A percentile compares a stretch with the other conserved stretches of the same genome.
These are phyloP conservation scores for Thumatha senex DNA, from an alignment of 2,888 invertebrate genomes.

Conservation along the genomic window DNA sequence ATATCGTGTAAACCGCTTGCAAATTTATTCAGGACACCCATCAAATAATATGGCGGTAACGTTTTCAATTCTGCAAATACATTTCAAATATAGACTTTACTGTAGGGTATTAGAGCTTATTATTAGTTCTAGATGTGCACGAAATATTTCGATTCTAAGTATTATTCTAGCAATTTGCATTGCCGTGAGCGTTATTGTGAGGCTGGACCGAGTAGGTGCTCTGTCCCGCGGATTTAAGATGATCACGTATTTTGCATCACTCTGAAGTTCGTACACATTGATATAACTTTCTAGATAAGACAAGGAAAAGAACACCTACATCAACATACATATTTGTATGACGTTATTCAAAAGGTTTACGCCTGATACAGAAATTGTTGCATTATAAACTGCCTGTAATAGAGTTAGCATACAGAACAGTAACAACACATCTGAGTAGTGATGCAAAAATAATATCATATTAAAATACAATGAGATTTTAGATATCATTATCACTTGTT, in stretches of 20 bases:
- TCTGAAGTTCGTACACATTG: too few relatives aligned
- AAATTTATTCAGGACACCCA: conserved; percentile 76
- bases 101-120: conserved; percentile 33
- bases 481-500: too few relatives aligned
- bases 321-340: too few relatives aligned
- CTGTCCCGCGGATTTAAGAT: conserved; percentile 41
- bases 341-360: too few relatives aligned
- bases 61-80: conserved; percentile 42
- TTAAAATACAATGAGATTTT: too few relatives aligned
- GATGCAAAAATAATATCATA: too few relatives aligned
- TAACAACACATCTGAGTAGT: too few relatives aligned
- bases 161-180: conserved; percentile 68
- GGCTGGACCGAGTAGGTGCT: conserved; percentile 34
- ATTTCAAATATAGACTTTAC: conserved; percentile 36
- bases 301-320: too few relatives aligned
- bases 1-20: conserved; percentile 68
- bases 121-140: conserved; percentile 22
- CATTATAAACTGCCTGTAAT: too few relatives aligned
- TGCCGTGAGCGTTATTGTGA: conserved; percentile 53
- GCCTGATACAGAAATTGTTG: too few relatives aligned
- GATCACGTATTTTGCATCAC: conserved; percentile 14
- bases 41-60: conserved; percentile 63
- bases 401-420: too few relatives aligned
- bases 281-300: too few relatives aligned
- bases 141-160: conserved; percentile 65